Base-by-base conservation (phyloP, 2,888 invertebrate genomes). In the Drosophila robusta region DNA sequence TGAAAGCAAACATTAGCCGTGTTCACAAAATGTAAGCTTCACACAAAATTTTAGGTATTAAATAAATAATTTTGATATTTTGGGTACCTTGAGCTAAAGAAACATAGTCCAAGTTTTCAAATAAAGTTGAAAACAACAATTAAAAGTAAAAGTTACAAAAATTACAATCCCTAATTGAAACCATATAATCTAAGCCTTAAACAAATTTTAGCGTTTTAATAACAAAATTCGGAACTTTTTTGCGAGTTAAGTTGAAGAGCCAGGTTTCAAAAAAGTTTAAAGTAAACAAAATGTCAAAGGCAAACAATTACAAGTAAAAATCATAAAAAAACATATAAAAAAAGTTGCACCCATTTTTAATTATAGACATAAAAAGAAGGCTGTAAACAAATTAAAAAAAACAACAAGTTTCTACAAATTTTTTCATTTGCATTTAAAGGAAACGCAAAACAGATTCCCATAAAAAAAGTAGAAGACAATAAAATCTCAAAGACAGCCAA, bases 1-100 rank as follows among this genome's bases (percentile, higher is more conserved):
- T 4, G 24, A 7, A n/a, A 16, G 41, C 32, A 3, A 61, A 2
- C 34, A 49, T 12, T 8, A 16, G 26, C n/a, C 8, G 24, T 39
- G 49, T 41, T 8, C 24, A 11, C 11, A 54, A 74, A 78, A 73
- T 55, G 72, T 73, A 73, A 73, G 72, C 67, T 16, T 7, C 14
- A 49, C 14, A 18, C 2, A 26, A 36, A 18, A 3, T 41, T 22
- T 11, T 22, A 16, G 9, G 16, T 1, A 9, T 16, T 3, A 9
- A 38, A 38, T 9, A 38, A 24, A 14, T 8, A 14, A 11, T 41
- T 41, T 11, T 14, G 5, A 2, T 9, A 5, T 34, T 34, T 34
- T 12, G 11, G 2, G 34, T n/a, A 38, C 14, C 7, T 3, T 14
- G n/a, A 12, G 0, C 18, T 14, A 16, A 8, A 29, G 29, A 12